Conservation (phyloP, 2,797 vertebrate species). For the Helicolenus hilgendorfi region DNA sequence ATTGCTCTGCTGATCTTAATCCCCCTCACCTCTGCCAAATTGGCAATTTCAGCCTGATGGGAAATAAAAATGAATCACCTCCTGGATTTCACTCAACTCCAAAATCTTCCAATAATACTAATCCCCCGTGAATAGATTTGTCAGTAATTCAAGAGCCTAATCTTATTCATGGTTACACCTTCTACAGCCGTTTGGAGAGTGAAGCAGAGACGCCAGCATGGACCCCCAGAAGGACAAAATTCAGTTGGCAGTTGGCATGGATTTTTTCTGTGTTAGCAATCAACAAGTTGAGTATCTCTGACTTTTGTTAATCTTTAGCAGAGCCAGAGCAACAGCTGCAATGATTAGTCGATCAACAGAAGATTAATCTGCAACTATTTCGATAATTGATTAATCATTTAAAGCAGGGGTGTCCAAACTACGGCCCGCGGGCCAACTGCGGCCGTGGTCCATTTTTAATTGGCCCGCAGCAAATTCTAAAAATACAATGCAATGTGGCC, state of each 20-base stretch:
- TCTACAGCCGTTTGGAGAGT: neutral
- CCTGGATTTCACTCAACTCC: neutral
- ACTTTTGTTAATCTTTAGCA: neutral
- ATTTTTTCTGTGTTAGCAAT: neutral
- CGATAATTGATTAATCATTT: neutral
- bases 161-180: neutral
- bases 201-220: neutral
- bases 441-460: too few species aligned
- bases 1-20: slow-evolving; percentile 19
- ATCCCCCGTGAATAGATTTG: neutral
- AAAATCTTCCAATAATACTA: slow-evolving; percentile 15
- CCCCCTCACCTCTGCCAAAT: slow-evolving; percentile 4
- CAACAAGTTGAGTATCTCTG: neutral
- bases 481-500: too few species aligned
- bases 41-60: slow-evolving; percentile 3
- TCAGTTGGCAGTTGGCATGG: too few species aligned
- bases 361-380: neutral
- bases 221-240: too few species aligned
- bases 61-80: neutral
- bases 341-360: neutral
- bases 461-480: too few species aligned
- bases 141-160: neutral
- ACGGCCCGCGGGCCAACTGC: too few species aligned
- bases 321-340: neutral
- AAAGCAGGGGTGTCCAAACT: too few species aligned